Conservation (phyloP, 2,113 vertebrate species). For the Prunella fulvescens region DNA sequence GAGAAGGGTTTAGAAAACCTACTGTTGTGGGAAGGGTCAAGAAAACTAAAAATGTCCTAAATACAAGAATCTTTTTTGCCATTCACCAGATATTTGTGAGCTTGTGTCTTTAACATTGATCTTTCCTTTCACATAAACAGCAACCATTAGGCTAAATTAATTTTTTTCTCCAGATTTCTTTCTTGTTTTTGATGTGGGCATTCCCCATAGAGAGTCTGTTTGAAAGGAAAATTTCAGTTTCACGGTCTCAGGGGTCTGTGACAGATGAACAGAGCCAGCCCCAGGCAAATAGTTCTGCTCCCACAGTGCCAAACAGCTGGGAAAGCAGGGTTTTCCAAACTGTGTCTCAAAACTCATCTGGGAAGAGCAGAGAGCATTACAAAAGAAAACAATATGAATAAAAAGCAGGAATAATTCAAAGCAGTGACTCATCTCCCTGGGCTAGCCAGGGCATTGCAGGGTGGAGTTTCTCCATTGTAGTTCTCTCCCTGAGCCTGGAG, state of each 20-base stretch:
- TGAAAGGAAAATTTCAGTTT: neutral
- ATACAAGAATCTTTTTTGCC: neutral
- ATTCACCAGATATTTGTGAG: neutral
- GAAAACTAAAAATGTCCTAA: neutral
- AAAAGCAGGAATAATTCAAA: neutral
- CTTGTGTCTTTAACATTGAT: neutral
- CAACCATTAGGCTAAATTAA: neutral
- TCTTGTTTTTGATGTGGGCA: neutral
- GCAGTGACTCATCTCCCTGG: neutral
- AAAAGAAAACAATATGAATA: neutral
- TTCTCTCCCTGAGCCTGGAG: neutral
- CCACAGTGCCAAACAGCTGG: neutral
- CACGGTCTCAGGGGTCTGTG: fast-evolving
- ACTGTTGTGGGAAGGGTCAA: neutral
- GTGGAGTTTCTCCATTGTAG: fast-evolving
- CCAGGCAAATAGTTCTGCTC: neutral
- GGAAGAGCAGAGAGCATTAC: neutral
- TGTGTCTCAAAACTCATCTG: neutral
- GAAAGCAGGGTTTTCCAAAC: neutral
- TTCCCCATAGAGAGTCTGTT: neutral
- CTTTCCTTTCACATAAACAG: neutral
- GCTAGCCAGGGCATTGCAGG: neutral
- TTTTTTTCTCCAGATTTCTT: neutral
- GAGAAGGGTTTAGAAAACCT: neutral
- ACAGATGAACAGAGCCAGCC: neutral